Conservation (phyloP, 2,113 vertebrate genomes). For the Cavia porcellus region DNA sequence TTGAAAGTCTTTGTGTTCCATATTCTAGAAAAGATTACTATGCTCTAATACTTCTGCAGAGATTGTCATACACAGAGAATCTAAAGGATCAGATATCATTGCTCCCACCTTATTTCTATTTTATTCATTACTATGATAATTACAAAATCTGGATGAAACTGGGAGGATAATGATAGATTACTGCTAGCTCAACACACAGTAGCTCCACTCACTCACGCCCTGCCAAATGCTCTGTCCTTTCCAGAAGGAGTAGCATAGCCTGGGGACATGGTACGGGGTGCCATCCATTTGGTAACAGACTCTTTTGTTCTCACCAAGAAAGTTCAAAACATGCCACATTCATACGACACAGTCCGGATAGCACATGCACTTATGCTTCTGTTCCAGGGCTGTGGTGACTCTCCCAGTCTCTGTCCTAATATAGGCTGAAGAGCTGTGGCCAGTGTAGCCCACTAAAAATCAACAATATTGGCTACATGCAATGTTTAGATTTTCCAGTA, state of each 20-base stretch:
- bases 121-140: background rate
- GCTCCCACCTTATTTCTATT: background rate
- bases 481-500: background rate
- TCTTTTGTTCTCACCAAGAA: background rate
- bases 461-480: background rate
- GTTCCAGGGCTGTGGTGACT: background rate
- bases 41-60: background rate
- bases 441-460: slow-evolving; percentile 8
- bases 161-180: background rate
- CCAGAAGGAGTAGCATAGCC: background rate
- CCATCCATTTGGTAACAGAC: background rate
- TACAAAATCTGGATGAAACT: background rate
- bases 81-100: background rate
- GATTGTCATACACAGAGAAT: background rate
- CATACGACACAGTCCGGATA: background rate
- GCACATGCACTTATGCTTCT: background rate
- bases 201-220: background rate
- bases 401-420: background rate
- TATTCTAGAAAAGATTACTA: background rate
- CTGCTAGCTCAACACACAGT: background rate
- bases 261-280: background rate
- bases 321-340: background rate
- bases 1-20: background rate
- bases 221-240: background rate
- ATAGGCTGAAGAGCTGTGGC: background rate